Conservation (phyloP, 1,140 invertebrate genomes). For the Propsilocerus akamusi region DNA sequence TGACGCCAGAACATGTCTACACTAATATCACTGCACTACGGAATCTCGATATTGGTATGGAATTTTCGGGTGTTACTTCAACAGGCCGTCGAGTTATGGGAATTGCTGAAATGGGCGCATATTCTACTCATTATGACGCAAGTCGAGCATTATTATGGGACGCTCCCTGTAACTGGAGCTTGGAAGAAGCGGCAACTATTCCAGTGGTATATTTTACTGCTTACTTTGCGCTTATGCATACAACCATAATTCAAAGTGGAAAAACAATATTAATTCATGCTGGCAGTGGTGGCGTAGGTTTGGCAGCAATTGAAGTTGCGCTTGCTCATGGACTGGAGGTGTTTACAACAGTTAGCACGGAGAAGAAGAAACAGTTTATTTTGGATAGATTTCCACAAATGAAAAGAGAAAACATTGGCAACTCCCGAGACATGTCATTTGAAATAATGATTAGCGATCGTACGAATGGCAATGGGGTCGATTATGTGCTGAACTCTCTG, state of each 20-base stretch:
- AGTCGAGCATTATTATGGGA: constrained; percentile 39
- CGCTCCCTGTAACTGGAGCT: constrained; percentile 47
- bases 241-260: constrained; percentile 49
- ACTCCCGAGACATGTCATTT: constrained; percentile 74
- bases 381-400: neutral
- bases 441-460: constrained; percentile 75
- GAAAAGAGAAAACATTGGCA: too few relatives aligned
- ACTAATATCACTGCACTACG: constrained; percentile 32
- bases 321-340: constrained; percentile 34
- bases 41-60: constrained; percentile 51
- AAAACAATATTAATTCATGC: constrained; percentile 47
- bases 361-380: constrained; percentile 7
- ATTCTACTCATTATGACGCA: too few relatives aligned
- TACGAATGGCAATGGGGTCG: constrained; percentile 72
- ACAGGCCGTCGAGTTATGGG: too few relatives aligned
- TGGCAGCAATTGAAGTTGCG: constrained; percentile 51
- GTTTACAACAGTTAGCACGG: constrained; percentile 30
- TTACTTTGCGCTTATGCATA: constrained; percentile 43
- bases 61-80: constrained; percentile 41
- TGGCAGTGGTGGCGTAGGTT: constrained; percentile 54
- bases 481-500: constrained; percentile 54
- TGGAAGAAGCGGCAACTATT: constrained; percentile 58
- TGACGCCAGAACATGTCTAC: too few relatives aligned
- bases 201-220: constrained; percentile 26
- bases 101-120: too few relatives aligned